Conservation (phyloP, 1,140 invertebrate species). For the Berghia stephanieae region DNA sequence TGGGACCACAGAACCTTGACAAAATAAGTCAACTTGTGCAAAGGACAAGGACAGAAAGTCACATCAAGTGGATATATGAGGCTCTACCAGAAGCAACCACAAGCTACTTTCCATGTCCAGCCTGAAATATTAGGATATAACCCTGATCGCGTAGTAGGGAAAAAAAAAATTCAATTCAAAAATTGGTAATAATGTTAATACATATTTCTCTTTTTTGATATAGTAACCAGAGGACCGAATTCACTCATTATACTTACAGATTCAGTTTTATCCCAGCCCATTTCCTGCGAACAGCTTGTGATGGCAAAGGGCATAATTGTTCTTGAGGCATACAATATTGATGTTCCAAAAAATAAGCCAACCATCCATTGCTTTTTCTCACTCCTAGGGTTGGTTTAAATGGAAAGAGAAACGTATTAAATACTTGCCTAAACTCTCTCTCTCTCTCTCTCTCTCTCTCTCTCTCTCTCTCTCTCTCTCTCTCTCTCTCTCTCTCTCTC, state of each 20-base stretch:
- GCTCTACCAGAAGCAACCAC: not conserved
- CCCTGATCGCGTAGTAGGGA: not conserved
- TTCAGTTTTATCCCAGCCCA: constrained; percentile 78
- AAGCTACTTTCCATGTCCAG: not conserved
- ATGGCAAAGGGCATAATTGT: constrained; percentile 77
- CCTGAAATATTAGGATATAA: not conserved
- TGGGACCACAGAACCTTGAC: too few relatives aligned
- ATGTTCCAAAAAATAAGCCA: constrained; percentile 73
- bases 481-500: not conserved
- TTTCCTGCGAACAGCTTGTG: constrained; percentile 74
- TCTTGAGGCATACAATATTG: constrained; percentile 75
- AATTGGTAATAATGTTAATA: not conserved
- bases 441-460: constrained; percentile 22
- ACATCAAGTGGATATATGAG: not conserved
- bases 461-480: constrained; percentile 22
- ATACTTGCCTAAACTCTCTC: not conserved
- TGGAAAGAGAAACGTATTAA: not conserved
- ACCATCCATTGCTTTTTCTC: constrained; percentile 72
- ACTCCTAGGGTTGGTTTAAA: constrained; percentile 50
- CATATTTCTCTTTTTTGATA: constrained; percentile 5
- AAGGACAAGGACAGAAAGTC: too few relatives aligned
- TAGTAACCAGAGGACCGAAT: not conserved
- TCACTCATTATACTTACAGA: constrained; percentile 67
- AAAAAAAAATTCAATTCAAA: not conserved
- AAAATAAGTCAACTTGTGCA: too few relatives aligned